A percentile compares a stretch with the other conserved stretches of the same genome.
These are phyloP conservation scores for Istiophorus platypterus DNA, from an alignment of 2,113 vertebrate genomes.

Conservation along the genomic window DNA sequence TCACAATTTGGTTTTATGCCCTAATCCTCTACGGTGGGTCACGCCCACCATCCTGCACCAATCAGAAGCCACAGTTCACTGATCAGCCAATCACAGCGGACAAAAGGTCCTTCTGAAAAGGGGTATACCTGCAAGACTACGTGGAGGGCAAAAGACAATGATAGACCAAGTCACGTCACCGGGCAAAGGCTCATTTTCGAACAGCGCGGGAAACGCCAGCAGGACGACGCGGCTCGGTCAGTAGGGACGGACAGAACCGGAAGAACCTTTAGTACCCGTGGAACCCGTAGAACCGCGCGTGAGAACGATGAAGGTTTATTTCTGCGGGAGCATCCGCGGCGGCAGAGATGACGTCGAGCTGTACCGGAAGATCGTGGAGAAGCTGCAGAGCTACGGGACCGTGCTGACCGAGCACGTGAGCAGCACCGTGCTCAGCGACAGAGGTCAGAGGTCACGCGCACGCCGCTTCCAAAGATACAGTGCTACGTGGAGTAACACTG, in stretches of 20 bases:
- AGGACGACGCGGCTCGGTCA: neutral
- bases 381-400: conserved; percentile 60
- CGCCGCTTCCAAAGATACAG: too few species aligned
- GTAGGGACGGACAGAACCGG: too few species aligned
- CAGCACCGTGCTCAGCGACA: conserved; percentile 37
- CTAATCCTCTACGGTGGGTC: too few species aligned
- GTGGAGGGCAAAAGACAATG: neutral
- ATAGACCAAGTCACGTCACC: neutral
- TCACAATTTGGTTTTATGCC: too few species aligned
- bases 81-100: too few species aligned
- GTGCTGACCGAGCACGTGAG: conserved; percentile 76
- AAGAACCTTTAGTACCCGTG: too few species aligned
- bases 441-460: conserved; percentile 49
- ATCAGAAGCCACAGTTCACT: neutral
- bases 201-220: conserved; percentile 14
- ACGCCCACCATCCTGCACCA: neutral
- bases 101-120: too few species aligned
- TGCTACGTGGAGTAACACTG: too few species aligned
- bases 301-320: conserved; percentile 67
- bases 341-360: conserved; percentile 64
- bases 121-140: neutral
- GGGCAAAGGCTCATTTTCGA: neutral
- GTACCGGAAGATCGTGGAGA: conserved; percentile 63
- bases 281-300: too few species aligned
- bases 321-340: conserved; percentile 75